Evolutionary conservation across 2,888 invertebrate species (phyloP), one percentile per base, ranked within the genome.

Genomic region (Dryobotodes eremita): DNA sequence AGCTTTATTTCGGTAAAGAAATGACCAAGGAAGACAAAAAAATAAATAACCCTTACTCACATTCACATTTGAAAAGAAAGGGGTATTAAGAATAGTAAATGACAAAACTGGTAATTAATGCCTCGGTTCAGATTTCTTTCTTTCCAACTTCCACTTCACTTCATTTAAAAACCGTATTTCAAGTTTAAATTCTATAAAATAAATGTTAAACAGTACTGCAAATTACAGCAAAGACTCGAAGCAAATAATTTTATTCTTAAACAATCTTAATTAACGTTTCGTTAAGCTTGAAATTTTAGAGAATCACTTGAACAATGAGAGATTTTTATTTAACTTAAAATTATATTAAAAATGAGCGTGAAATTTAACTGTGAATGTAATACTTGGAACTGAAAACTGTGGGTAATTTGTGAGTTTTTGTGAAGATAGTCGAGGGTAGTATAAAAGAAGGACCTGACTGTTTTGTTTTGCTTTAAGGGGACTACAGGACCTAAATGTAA

Each of bases 221-320:
- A 80, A 80, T 84, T 70, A 65, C 23, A 66, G 8, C 57, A 0
- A 26, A 31, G 61, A 48, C 26, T 62, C 7, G 10, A 36, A 80
- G 75, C 46, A 80, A 85, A 80, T 85, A 61, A 76, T 80, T 66
- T 62, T 75, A 65, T 83, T 76, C 85, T 76, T 71, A 84, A 84
- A 66, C 59, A 79, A 75, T 83, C 75, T 73, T 69, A 72, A 80
- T 80, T 73, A 53, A 71, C 81, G 75, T 72, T 84, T 80, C 61
- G 85, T 88, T 15, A 59, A 72, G 11, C 77, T 88, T 50, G 74
- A 86, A 11, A 82, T 55, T 46, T 77, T 4, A 75, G 70, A 26
- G 46, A 68, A 73, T 36, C 55, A 65, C 69, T 76, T 57, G 8
- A 62, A 73, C 66, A 74, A 75, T 64, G 61, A 57, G 23, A 69